phyloP scores from a whole-genome alignment of 1,140 invertebrate genomes.

The Rhagoletis pomonella region DNA sequence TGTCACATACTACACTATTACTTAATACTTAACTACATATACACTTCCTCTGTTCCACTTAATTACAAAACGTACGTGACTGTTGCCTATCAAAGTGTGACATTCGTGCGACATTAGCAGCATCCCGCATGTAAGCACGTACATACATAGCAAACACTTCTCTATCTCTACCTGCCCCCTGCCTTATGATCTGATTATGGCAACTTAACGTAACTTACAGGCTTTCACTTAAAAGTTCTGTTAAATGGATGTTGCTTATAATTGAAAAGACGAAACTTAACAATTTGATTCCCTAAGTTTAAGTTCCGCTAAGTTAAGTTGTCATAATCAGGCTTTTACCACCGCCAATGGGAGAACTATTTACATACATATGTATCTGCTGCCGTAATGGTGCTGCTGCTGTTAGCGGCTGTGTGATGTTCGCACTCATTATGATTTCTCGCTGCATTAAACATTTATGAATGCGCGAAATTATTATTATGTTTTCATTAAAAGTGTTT shows the following conservation, averaged over 20 bases:
- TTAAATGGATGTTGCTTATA: no score
- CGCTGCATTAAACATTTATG: constrained; percentile 54
- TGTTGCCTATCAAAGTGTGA: constrained; percentile 36
- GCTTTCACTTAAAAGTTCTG: no score
- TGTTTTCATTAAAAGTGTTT: constrained; percentile 46
- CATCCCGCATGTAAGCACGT: constrained; percentile 28
- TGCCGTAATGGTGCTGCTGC: not conserved
- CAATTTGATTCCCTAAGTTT: no score
- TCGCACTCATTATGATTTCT: constrained; percentile 50
- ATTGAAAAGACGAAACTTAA: no score
- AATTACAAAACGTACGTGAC: constrained; percentile 44
- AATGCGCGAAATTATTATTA: constrained; percentile 54
- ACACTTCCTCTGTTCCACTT: constrained; percentile 25
- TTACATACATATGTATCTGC: not conserved
- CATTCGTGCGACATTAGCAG: constrained; percentile 37
- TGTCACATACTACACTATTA: not conserved
- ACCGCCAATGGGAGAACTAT: not conserved
- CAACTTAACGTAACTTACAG: no score
- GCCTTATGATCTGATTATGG: not conserved
- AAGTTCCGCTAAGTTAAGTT: no score
- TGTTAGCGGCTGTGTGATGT: not conserved
- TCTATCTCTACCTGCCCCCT: not conserved
- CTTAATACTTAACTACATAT: no score
- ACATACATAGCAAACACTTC: not conserved
- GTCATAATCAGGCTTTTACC: no score